Base-by-base conservation (phyloP, 1,140 invertebrate species). In the Euura saliciscinereae region DNA sequence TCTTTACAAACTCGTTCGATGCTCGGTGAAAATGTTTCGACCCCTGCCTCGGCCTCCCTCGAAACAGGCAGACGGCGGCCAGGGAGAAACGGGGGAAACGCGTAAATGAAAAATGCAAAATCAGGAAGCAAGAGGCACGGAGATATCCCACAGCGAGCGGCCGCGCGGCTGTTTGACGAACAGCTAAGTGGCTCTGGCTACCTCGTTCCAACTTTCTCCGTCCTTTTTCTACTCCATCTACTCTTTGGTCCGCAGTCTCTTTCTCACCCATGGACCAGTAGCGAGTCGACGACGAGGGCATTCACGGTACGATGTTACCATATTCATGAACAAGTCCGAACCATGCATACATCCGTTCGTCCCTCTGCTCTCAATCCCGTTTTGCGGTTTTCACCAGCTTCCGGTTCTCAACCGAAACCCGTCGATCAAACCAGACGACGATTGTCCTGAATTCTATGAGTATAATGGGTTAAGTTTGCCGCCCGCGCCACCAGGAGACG, bases 91-190 rank as follows among this genome's bases (percentile, higher is more conserved):
- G 13, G 42, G 45, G 69, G 64, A 28, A 28, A 70, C 45, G 65
- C 66, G 28, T 71, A 65, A 74, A 74, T 74, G 69, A 71, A 59
- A 71, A 71, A 74, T 74, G 73, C 45, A 74, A 71, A 74, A 71
- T 71, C 73, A 44, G 65, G 66, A 74, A 67, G 59, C 45, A 45
- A 46, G 28, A 45, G 69, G 45, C 69, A 68, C 42, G 45, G 42
- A n/a, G 67, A 68, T 68, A 43, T 43, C 43, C 10, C 10, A 10
- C 8, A 42, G 4, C 45, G 43, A 13, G 69, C 10, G 74, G 74
- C 75, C 71, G 73, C 74, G 3, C n/a, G 42, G 6, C 0, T 69
- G 68, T 69, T 69, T 69, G 68, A 43, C 43, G 68, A 69, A 44
- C 68, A 69, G 72, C 65, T 66, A 66, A 67, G 66, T 72, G 44